Evolutionary conservation across 23 tunicate genomes (phyloP).

Genomic region (Halocynthia roretzi): DNA sequence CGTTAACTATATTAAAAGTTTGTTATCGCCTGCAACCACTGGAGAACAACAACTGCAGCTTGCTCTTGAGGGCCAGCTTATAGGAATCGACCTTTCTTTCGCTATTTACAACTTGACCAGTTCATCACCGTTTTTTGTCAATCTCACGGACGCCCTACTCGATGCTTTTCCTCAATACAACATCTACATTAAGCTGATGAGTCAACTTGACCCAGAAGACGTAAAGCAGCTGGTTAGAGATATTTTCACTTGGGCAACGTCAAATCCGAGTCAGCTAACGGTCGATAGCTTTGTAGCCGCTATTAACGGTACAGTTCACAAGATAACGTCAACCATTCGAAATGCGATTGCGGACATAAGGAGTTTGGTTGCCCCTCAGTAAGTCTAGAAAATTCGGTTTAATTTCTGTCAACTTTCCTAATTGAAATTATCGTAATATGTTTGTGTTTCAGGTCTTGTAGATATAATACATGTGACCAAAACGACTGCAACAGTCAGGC

Average conservation of each 20-base stretch:
- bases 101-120: background rate
- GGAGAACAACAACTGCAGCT: background rate
- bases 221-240: constrained; percentile 17
- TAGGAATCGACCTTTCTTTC: background rate
- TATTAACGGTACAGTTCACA: background rate
- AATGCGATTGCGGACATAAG: background rate
- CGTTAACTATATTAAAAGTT: background rate
- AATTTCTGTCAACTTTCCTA: no score
- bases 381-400: background rate
- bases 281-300: constrained; percentile 3
- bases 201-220: constrained; percentile 18
- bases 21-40: background rate
- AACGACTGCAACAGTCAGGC: constrained; percentile 11
- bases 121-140: background rate
- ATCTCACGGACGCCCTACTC: background rate
- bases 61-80: background rate
- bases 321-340: constrained; percentile 3
- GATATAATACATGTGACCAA: background rate
- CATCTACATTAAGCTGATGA: constrained; percentile 2
- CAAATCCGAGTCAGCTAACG: background rate
- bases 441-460: constrained; percentile 6
- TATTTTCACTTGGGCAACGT: background rate
- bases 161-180: constrained; percentile 9
- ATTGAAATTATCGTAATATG: no score
- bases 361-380: constrained; percentile 6